Evolutionary conservation across 2,888 invertebrate species (phyloP).

Genomic region (Rhagonycha fulva): DNA sequence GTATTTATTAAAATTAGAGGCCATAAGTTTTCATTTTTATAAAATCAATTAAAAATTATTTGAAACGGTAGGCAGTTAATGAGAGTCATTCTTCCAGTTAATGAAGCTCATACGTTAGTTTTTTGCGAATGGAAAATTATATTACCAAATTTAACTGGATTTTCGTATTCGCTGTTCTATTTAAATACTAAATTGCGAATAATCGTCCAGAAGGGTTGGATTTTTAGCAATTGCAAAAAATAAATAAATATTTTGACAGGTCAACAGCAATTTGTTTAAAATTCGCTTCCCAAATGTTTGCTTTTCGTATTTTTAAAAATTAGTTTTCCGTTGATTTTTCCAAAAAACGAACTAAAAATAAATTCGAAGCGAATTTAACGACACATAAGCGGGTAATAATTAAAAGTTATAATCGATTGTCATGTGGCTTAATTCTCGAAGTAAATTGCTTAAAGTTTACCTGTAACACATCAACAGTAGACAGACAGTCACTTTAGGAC

Average conservation of each 20-base stretch:
- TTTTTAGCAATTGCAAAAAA: neutral
- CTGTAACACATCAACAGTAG: no score
- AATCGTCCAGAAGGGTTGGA: neutral
- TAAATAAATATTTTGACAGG: neutral
- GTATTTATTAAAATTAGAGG: neutral
- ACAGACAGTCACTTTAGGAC: no score
- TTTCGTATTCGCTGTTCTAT: neutral
- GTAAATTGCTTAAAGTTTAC: no score
- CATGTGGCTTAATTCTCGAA: no score
- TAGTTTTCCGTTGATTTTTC: no score
- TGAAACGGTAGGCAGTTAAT: neutral
- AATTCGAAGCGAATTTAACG: no score
- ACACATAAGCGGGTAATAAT: no score
- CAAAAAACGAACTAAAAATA: no score
- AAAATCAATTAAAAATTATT: neutral
- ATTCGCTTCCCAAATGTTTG: neutral
- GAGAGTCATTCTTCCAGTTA: neutral
- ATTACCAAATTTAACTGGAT: neutral
- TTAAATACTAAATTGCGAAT: neutral
- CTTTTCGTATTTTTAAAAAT: neutral
- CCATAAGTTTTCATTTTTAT: neutral
- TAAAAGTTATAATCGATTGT: no score
- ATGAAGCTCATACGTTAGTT: neutral
- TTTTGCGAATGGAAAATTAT: neutral
- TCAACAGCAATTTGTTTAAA: neutral